These are phyloP conservation scores for Gisinianus flammeolus DNA, from an alignment of 2,888 invertebrate species.

Conservation along the genomic window DNA sequence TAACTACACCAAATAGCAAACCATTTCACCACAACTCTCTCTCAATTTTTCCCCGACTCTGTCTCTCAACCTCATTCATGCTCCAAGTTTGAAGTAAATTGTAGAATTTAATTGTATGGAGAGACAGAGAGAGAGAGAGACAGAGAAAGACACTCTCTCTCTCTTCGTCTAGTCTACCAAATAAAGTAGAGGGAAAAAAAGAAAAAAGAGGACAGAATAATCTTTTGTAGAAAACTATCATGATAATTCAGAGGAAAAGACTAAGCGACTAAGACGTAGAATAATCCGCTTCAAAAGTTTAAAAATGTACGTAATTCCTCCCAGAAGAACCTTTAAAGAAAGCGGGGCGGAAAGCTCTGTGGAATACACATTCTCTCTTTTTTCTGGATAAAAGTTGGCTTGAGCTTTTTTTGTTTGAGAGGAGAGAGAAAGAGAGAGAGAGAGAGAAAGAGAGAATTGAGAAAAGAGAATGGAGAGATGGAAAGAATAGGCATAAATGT, in stretches of 20 bases:
- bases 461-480: neutral
- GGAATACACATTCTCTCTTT: neutral
- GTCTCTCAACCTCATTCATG: neutral
- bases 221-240: neutral
- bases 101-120: neutral
- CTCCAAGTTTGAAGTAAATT: too few species aligned
- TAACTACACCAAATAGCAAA: neutral
- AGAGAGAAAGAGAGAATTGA: neutral
- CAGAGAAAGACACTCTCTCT: neutral
- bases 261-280: neutral
- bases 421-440: neutral
- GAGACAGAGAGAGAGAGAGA: conserved; percentile 6
- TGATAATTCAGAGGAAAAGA: neutral
- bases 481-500: neutral
- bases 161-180: too few species aligned
- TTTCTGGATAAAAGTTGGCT: neutral
- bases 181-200: neutral
- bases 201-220: neutral
- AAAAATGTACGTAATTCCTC: conserved; percentile 37
- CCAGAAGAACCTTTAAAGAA: conserved; percentile 31
- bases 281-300: conserved; percentile 36
- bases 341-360: too few species aligned
- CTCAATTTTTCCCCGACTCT: neutral
- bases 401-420: too few species aligned
- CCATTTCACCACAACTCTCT: conserved; percentile 1